A percentile compares a stretch with the other conserved stretches of the same genome.
phyloP scores from a whole-genome alignment of 2,797 vertebrate species.

The Chelidonichthys spinosus region DNA sequence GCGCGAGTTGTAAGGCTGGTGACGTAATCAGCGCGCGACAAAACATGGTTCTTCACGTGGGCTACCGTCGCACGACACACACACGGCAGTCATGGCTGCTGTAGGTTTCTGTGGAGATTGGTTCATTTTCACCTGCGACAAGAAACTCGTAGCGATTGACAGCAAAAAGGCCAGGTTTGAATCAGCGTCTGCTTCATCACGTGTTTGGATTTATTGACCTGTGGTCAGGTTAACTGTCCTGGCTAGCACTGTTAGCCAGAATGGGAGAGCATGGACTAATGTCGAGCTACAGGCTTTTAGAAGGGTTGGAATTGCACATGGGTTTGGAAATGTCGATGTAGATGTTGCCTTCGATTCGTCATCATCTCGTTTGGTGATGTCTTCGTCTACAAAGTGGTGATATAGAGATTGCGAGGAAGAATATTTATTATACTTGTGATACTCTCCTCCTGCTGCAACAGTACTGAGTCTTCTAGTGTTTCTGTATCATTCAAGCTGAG shows the following conservation, averaged over 20 bases:
- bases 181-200: rapidly evolving
- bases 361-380: not conserved
- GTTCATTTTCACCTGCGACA: conserved; percentile 68
- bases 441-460: not conserved
- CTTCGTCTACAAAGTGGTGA: not conserved
- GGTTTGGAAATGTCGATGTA: not conserved
- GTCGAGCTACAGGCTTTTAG: not conserved
- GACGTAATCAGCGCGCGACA: conserved; percentile 46
- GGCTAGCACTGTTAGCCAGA: not conserved
- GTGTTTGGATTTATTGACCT: rapidly evolving
- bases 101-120: conserved; percentile 70
- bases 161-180: conserved; percentile 67
- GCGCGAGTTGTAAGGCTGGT: not conserved
- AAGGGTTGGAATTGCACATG: too few species aligned
- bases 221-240: not conserved
- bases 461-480: not conserved
- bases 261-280: not conserved
- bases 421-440: too few species aligned
- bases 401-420: not conserved
- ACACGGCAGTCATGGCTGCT: conserved; percentile 64
- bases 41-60: conserved; percentile 20
- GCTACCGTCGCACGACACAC: not conserved
- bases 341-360: not conserved
- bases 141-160: conserved; percentile 71
- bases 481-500: not conserved